A percentile compares a stretch with the other conserved stretches of the same genome.
phyloP scores from a whole-genome alignment of 2,797 vertebrate species.

The Delichon dasypus region DNA sequence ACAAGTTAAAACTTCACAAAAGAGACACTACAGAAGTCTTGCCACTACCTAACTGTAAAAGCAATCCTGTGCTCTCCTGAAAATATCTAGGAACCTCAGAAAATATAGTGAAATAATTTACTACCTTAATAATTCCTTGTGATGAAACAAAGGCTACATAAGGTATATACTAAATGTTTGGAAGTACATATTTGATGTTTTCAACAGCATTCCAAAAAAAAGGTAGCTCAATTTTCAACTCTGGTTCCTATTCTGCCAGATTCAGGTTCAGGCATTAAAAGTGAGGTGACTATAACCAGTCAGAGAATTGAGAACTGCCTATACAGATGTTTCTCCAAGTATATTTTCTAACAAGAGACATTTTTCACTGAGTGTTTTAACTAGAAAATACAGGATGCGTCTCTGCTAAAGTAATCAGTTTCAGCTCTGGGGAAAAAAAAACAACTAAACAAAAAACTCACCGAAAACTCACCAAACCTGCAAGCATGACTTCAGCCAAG shows the following conservation, averaged over 20 bases:
- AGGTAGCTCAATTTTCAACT: neutral
- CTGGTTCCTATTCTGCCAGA: neutral
- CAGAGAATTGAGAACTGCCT: neutral
- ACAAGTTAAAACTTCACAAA: neutral
- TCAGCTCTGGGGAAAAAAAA: neutral
- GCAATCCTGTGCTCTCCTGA: neutral
- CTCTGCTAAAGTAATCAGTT: neutral
- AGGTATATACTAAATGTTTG: neutral
- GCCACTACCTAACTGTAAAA: neutral
- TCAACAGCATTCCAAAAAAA: neutral
- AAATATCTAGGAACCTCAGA: neutral
- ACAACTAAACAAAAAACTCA: neutral
- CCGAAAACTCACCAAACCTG: neutral
- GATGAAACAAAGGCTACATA: neutral
- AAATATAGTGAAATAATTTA: neutral
- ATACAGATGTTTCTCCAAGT: neutral
- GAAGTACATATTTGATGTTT: neutral
- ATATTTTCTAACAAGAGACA: neutral
- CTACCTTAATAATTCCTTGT: neutral
- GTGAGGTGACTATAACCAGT: neutral
- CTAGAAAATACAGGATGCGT: neutral
- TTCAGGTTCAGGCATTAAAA: neutral
- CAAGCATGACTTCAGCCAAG: neutral
- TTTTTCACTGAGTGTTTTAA: neutral
- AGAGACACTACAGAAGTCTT: neutral